phyloP scores from a whole-genome alignment of 2,797 vertebrate genomes.

The Acanthornis magna region DNA sequence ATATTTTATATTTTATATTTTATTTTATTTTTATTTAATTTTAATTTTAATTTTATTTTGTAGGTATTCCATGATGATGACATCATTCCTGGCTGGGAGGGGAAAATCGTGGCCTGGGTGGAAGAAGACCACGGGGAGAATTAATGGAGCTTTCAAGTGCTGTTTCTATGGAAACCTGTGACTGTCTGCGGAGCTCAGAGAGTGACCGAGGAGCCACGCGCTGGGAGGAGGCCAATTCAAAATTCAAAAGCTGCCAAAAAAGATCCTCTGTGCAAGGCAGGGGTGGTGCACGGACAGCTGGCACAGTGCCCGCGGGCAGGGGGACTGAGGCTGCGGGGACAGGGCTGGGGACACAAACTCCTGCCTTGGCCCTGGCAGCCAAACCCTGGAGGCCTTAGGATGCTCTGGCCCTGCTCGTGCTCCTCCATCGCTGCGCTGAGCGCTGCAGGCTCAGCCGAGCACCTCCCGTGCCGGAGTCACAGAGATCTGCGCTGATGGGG shows the following conservation, averaged over 20 bases:
- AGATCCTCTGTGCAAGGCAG: neutral
- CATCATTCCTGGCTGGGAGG: conserved; percentile 96
- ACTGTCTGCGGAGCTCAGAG: conserved; percentile 54
- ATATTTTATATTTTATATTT: neutral
- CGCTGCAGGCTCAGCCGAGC: conserved; percentile 35
- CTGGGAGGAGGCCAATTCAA: conserved; percentile 41
- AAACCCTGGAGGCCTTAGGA: conserved; percentile 71
- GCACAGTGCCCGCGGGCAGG: conserved; percentile 5
- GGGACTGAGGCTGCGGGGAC: conserved; percentile 21
- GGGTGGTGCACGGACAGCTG: conserved; percentile 8
- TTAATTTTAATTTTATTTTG: neutral
- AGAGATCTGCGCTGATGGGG: conserved; percentile 1
- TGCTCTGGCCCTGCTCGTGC: neutral
- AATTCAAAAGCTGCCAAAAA: conserved; percentile 67
- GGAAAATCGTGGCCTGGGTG: conserved; percentile 98
- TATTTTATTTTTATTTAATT: neutral
- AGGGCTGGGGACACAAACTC: conserved; percentile 3
- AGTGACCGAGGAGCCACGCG: conserved; percentile 52
- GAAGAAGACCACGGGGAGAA: conserved; percentile 94
- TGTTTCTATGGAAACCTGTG: conserved; percentile 19
- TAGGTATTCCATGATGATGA: conserved; percentile 96
- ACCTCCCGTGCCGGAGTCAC: neutral
- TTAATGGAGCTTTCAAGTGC: conserved; percentile 70
- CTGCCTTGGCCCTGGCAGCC: conserved; percentile 15
- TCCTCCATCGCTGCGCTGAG: neutral